phyloP scores from a whole-genome alignment of 2,888 invertebrate species.

The Cheilosia pagana region DNA sequence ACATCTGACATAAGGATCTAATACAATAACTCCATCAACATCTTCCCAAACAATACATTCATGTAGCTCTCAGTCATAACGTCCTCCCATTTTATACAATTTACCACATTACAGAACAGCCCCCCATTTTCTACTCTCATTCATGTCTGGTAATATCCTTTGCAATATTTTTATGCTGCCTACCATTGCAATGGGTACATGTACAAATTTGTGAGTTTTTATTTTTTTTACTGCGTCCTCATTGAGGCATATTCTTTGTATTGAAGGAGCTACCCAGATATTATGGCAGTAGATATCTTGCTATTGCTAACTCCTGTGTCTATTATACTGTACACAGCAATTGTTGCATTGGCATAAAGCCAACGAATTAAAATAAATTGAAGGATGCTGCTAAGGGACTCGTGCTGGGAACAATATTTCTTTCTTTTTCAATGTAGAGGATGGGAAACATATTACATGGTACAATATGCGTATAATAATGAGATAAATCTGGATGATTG shows the following conservation, averaged over 20 bases:
- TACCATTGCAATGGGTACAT: conserved; percentile 50
- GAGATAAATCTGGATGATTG: conserved; percentile 66
- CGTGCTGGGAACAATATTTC: conserved; percentile 54
- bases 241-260: conserved; percentile 63
- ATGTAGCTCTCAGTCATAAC: too few relatives aligned
- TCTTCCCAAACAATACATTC: too few relatives aligned
- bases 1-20: too few relatives aligned
- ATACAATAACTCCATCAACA: too few relatives aligned
- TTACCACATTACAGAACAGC: too few relatives aligned
- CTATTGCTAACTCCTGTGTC: conserved; percentile 8
- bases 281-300: conserved; percentile 43
- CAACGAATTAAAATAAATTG: conserved; percentile 75
- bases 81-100: too few relatives aligned
- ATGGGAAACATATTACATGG: conserved; percentile 63
- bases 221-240: conserved; percentile 38
- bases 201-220: conserved; percentile 18
- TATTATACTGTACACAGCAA: conserved; percentile 42
- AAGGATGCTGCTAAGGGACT: conserved; percentile 54
- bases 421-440: conserved; percentile 4
- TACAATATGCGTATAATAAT: conserved; percentile 72
- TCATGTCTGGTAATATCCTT: conserved; percentile 62
- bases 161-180: conserved; percentile 64
- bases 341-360: conserved; percentile 69
- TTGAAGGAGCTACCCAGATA: conserved; percentile 58
- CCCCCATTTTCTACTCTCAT: not conserved